Evolutionary conservation across 2,113 vertebrate genomes (phyloP), one percentile per base, ranked within the genome.

Genomic region (Syngnathoides biaculeatus): DNA sequence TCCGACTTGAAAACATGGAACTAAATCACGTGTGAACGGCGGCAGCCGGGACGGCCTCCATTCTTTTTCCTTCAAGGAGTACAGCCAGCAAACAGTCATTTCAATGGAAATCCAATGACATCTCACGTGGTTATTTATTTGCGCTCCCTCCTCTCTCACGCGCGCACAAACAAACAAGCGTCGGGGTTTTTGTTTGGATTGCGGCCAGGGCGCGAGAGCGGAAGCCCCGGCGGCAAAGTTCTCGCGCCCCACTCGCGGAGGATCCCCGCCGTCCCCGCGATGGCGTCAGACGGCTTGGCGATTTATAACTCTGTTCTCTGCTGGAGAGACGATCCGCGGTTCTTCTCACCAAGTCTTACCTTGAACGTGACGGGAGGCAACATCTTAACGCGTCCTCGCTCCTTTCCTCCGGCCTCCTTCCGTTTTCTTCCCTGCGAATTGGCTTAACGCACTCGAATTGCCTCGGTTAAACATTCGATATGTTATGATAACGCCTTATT

Each of bases 141-240:
- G 26, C n/a, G 47, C 4, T 52, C 50, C 27, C 52, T 52, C 19
- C 60, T 42, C 22, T 67, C 61, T 65, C 62, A 69, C 39, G 63
- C 60, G 55, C 24, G 55, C 69, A 67, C 66, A 70, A 67, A 70
- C 78, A 77, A 64, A 70, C 67, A 72, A 42, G 59, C 24, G 24
- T 42, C 22, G 5, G n/a, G 22, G 39, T 40, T 87, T 87, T 81
- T 86, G 82, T 89, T 84, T 89, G 83, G 70, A 38, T 52, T 87
- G 5, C 69, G 71, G 80, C 77, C 70, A 78, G 64, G 78, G 79
- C 84, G 88, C 73, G 83, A 79, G 76, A 86, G 69, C 68, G 81
- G 86, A 90, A 85, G 75, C 69, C 43, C 76, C 68, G 75, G 88
- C 71, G 90, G 81, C 81, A 86, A 84, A 87, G 73, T 91, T 92